A percentile compares a stretch with the other conserved stretches of the same genome.
Conservation (phyloP, 2,113 vertebrate species). For the Spheniscus mendiculus region DNA sequence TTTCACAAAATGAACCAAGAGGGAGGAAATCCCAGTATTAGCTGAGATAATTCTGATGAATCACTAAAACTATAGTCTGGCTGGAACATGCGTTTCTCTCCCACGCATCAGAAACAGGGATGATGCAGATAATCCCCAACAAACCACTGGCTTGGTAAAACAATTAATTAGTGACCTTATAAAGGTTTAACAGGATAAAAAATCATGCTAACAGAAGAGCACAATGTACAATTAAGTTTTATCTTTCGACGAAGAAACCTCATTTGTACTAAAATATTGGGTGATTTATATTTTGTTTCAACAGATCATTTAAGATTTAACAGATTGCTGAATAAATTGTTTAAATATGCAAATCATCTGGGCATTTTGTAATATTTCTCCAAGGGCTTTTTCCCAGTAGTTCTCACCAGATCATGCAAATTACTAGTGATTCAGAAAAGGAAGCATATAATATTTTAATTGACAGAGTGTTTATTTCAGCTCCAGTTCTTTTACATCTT, state of each 20-base stretch:
- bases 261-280: not conserved
- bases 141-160: conserved; percentile 6
- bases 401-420: conserved; percentile 40
- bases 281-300: conserved; percentile 43
- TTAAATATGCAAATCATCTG: conserved; percentile 55
- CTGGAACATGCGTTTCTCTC: not conserved
- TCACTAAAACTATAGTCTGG: not conserved
- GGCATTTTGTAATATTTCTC: conserved; percentile 49
- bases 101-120: not conserved
- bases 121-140: not conserved
- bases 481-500: not conserved
- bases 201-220: not conserved
- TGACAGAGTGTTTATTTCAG: conserved; percentile 27
- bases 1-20: not conserved
- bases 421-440: conserved; percentile 22
- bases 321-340: conserved; percentile 46
- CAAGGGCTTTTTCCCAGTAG: conserved; percentile 28
- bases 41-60: not conserved
- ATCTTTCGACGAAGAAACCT: not conserved
- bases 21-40: not conserved
- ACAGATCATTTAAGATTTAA: conserved; percentile 34
- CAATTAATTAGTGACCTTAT: conserved; percentile 22
- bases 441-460: conserved; percentile 33
- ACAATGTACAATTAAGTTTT: not conserved
- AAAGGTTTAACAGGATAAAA: conserved; percentile 3